These are phyloP conservation scores for Dascyllus trimaculatus DNA, from an alignment of 2,113 vertebrate genomes.

Conservation along the genomic window DNA sequence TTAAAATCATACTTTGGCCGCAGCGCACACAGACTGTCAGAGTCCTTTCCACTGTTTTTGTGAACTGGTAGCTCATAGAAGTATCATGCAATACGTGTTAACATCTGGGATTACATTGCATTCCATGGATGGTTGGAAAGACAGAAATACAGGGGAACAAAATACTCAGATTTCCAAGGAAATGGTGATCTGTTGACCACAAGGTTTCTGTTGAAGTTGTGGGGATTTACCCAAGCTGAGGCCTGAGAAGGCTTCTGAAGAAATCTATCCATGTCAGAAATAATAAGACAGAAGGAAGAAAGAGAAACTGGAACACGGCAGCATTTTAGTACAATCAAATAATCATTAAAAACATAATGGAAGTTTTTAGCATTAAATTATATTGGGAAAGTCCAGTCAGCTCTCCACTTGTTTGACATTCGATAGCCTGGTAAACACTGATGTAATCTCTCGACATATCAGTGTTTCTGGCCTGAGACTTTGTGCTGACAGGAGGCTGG, in stretches of 20 bases:
- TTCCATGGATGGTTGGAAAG: conserved; percentile 18
- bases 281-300: too few species aligned
- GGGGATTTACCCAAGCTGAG: background rate
- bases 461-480: conserved; percentile 13
- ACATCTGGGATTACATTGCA: conserved; percentile 21
- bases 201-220: background rate
- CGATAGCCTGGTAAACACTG: conserved; percentile 17
- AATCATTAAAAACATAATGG: background rate
- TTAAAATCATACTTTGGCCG: background rate
- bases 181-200: background rate
- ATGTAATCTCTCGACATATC: conserved; percentile 37
- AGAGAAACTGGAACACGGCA: background rate
- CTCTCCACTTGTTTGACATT: conserved; percentile 51
- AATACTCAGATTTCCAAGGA: conserved; percentile 1
- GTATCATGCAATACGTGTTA: conserved; percentile 12
- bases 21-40: background rate
- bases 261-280: background rate
- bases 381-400: conserved; percentile 10
- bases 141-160: background rate
- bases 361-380: conserved; percentile 2
- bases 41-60: background rate
- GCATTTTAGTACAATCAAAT: background rate
- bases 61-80: conserved; percentile 14
- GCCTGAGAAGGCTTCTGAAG: background rate
- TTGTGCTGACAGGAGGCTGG: conserved; percentile 38